phyloP scores from a whole-genome alignment of 2,888 invertebrate genomes.

The Papilio demoleus region DNA sequence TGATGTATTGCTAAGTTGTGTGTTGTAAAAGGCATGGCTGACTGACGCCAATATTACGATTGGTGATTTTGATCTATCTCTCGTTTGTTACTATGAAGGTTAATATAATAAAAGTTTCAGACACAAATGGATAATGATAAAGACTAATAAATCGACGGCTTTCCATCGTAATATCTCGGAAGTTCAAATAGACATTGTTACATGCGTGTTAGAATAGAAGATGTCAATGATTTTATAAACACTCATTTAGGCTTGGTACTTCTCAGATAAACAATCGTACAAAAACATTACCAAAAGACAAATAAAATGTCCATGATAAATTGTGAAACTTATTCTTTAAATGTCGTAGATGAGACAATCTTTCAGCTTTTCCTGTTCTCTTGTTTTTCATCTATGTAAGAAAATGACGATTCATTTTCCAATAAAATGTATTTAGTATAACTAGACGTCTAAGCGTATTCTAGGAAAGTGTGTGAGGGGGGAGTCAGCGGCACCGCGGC shows the following conservation, averaged over 20 bases:
- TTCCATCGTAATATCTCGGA: background rate
- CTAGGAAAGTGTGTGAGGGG: slow-evolving; percentile 44
- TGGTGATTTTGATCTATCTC: slow-evolving; percentile 30
- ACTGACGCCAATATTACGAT: slow-evolving; percentile 37
- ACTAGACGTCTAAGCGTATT: slow-evolving; percentile 41
- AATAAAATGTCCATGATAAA: too few species aligned
- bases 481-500: slow-evolving; percentile 47
- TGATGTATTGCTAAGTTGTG: slow-evolving; percentile 36
- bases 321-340: too few species aligned
- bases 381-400: slow-evolving; percentile 12
- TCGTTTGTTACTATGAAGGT: slow-evolving; percentile 33
- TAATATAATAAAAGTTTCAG: background rate
- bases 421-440: slow-evolving; percentile 20
- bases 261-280: too few species aligned
- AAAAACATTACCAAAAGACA: too few species aligned
- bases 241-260: too few species aligned
- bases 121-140: background rate
- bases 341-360: too few species aligned
- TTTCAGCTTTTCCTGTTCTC: background rate
- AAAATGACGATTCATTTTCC: slow-evolving; percentile 23
- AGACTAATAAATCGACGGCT: background rate
- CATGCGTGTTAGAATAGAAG: too few species aligned
- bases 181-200: background rate
- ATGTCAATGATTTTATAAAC: too few species aligned
- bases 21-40: slow-evolving; percentile 29